phyloP scores from a whole-genome alignment of 1,140 invertebrate species.

The Drosophila malerkotliana region DNA sequence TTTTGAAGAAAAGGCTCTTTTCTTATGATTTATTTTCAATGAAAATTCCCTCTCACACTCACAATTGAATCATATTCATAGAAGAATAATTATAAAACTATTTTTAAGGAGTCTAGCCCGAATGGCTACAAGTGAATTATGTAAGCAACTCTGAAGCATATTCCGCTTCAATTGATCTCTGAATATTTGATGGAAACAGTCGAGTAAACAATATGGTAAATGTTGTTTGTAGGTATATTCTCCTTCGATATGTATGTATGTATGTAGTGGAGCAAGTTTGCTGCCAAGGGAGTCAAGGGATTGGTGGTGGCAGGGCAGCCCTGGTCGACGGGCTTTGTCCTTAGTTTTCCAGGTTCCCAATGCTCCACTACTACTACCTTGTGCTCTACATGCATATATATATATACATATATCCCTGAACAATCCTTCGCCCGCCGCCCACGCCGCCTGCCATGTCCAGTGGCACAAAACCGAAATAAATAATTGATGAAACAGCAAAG shows the following conservation, averaged over 20 bases:
- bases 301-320: constrained; percentile 2
- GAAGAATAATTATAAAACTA: constrained; percentile 6
- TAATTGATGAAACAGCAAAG: constrained; percentile 70
- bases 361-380: constrained; percentile 4
- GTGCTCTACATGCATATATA: too few species aligned
- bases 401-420: not conserved
- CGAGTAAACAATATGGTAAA: constrained; percentile 52
- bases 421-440: not conserved
- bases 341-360: constrained; percentile 29
- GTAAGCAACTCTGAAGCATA: constrained; percentile 28
- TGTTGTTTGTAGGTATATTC: constrained; percentile 31
- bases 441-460: constrained; percentile 19
- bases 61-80: not conserved
- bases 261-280: constrained; percentile 20
- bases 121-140: constrained; percentile 6
- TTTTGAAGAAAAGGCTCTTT: too few species aligned
- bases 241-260: not conserved
- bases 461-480: constrained; percentile 67
- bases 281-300: not conserved
- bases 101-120: constrained; percentile 3
- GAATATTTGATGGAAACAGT: constrained; percentile 51
- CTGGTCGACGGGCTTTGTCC: constrained; percentile 30
- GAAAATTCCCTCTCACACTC: not conserved
- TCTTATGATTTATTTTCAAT: too few species aligned
- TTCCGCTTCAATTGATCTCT: constrained; percentile 46